Percentiles rank a stretch among this genome's conserved stretches.
Conservation (phyloP, 2,888 invertebrate species). For the Lycocerus yunnanus region DNA sequence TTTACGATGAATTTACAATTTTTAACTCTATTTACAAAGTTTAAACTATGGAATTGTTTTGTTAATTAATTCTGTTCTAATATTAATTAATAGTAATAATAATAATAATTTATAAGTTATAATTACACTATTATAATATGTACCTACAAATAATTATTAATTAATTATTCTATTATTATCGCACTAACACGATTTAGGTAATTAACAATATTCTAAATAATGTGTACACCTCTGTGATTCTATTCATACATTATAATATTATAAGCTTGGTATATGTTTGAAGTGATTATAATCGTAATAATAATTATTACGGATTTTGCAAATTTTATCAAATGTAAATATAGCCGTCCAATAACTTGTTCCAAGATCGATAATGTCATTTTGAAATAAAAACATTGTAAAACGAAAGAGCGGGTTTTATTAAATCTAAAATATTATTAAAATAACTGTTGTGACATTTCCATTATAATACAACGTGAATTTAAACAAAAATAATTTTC, state of each 20-base stretch:
- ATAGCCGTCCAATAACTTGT: neutral
- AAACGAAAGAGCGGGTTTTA: neutral
- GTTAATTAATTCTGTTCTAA: neutral
- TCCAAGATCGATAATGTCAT: neutral
- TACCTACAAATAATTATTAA: neutral
- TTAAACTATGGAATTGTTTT: neutral
- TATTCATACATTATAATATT: neutral
- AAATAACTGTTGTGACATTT: neutral
- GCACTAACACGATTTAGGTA: neutral
- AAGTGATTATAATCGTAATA: neutral
- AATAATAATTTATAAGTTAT: neutral
- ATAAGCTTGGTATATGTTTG: neutral
- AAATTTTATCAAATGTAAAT: neutral
- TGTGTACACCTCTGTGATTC: neutral
- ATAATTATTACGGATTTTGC: neutral
- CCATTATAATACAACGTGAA: neutral
- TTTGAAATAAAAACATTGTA: neutral
- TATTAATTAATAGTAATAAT: neutral
- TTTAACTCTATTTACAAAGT: too few species aligned
- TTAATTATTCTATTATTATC: neutral
- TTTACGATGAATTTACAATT: too few species aligned
- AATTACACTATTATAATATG: neutral
- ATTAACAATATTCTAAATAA: neutral
- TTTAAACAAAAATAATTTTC: neutral
- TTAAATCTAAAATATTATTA: too few species aligned